Conservation (phyloP, 2,797 vertebrate genomes). For the Gallinago stenura region DNA sequence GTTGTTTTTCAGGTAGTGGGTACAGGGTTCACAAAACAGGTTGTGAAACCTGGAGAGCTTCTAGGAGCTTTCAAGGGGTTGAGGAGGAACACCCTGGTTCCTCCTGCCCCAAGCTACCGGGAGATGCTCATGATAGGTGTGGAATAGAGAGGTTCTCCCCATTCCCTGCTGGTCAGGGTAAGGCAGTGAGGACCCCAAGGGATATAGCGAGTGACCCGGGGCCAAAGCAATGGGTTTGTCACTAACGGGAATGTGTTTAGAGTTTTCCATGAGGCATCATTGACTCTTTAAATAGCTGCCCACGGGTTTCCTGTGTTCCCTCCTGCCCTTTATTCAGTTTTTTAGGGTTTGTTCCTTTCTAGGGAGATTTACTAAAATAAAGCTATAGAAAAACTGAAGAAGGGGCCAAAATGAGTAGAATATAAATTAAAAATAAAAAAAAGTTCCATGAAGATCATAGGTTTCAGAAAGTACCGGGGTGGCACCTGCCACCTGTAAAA, state of each 20-base stretch:
- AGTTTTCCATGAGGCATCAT: slow-evolving; percentile 31
- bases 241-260: neutral
- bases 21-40: neutral
- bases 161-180: neutral
- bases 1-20: fast-evolving
- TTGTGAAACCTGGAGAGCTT: neutral
- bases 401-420: neutral
- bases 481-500: neutral
- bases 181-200: neutral
- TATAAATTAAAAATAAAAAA: neutral
- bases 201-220: neutral
- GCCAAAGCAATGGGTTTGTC: neutral
- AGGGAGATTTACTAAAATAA: neutral
- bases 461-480: neutral
- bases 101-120: neutral
- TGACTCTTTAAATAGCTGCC: slow-evolving; percentile 11
- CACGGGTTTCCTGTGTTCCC: slow-evolving; percentile 32
- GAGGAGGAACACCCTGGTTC: neutral
- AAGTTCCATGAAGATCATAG: fast-evolving
- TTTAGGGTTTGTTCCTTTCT: neutral
- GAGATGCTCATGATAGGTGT: neutral
- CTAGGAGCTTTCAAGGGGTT: neutral
- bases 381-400: neutral
- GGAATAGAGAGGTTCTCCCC: neutral
- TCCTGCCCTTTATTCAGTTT: neutral